Base-by-base conservation (phyloP, 2,113 vertebrate species). In the Propithecus coquereli region DNA sequence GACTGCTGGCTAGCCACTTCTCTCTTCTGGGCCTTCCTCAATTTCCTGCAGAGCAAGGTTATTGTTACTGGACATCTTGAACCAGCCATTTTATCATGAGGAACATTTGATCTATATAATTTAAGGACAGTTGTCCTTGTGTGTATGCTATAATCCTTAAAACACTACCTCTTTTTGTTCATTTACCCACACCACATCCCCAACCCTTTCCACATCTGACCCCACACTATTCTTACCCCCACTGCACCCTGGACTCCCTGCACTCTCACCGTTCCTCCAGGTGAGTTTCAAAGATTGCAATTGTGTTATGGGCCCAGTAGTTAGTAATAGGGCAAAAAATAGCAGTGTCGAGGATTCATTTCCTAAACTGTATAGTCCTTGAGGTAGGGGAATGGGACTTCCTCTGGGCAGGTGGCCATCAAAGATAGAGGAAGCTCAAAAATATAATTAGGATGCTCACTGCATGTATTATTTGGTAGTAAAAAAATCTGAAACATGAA, bases 191-290 rank as follows among this genome's bases (percentile, higher is more conserved):
- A 12, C 88, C 40, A 57, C 14, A 65, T 43, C 17, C 27, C 5
- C 13, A 43, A 27, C 5, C 18, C 5, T 71, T 22, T n/a, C 20
- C 14, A 17, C 50, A 57, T 52, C 6, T 65, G 81, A 73, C 7
- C 8, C 17, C 8, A 40, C 0, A 25, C 12, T 85, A 1, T 81
- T 17, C 20, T 68, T 1, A 85, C 6, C 0, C 5, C 2, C 40
- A 65, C 1, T 30, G 2, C 1, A 47, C 27, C 34, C 17, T 10
- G 11, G 32, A 77, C 8, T 32, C 12, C 8, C 2, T 50, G 6
- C 6, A 37, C 4, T 18, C 25, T 68, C 4, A n/a, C 0, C 0
- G 18, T 18, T 61, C 40, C 59, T 47, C 18, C 9, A 34, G 11
- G 47, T 32, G 18, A 70, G 57, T 71, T 74, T 73, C 43, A 37